phyloP scores from a whole-genome alignment of 2,888 invertebrate species.

The Agrotis exclamationis region DNA sequence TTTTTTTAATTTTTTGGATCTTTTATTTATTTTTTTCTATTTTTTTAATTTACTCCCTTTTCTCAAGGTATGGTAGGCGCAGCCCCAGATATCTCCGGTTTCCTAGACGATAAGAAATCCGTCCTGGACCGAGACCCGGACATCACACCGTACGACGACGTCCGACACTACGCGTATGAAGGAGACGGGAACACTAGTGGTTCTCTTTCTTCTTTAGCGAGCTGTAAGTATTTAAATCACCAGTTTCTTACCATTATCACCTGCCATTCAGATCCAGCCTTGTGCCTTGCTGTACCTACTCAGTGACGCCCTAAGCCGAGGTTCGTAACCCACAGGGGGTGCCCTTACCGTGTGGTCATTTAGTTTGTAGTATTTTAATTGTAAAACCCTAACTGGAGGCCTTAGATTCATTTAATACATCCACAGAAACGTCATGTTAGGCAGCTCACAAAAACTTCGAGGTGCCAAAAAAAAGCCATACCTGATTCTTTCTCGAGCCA shows the following conservation, averaged over 20 bases:
- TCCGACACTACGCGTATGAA: conserved; percentile 99
- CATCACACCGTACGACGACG: conserved; percentile 98
- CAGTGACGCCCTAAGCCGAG: no score
- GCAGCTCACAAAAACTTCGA: background rate
- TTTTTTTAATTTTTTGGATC: no score
- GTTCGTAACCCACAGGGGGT: no score
- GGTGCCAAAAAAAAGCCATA: no score
- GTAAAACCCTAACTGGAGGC: no score
- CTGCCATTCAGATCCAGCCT: no score
- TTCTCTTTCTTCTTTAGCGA: conserved; percentile 97
- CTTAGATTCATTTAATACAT: background rate
- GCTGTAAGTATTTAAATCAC: conserved; percentile 91
- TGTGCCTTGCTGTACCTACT: no score
- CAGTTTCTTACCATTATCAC: background rate
- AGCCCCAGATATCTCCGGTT: conserved; percentile 96
- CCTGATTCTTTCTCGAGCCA: no score
- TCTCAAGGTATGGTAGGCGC: conserved; percentile 81
- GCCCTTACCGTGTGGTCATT: no score
- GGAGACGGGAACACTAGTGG: conserved; percentile 98
- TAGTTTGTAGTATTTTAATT: no score
- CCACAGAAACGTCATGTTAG: background rate
- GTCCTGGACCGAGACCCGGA: conserved; percentile 97
- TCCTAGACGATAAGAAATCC: conserved; percentile 97
- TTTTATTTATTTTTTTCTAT: background rate
- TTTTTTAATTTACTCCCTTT: background rate